These are phyloP conservation scores for Canis aureus DNA, from an alignment of 2,113 vertebrate species.

Conservation along the genomic window DNA sequence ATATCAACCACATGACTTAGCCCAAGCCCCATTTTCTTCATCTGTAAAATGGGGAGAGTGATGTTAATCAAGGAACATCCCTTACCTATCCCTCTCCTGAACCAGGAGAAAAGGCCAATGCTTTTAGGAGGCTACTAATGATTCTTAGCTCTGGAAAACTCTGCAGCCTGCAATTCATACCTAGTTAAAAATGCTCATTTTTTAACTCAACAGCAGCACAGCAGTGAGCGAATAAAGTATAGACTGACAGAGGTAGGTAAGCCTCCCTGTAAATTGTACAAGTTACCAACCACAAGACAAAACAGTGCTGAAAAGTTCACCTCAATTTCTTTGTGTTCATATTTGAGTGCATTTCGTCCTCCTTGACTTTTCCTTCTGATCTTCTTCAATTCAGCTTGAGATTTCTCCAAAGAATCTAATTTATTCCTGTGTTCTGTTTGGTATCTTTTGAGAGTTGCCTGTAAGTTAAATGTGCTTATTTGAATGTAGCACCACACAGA, in stretches of 20 bases:
- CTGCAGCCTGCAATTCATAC: not conserved
- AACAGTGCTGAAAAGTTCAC: constrained; percentile 81
- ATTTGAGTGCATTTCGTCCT: constrained; percentile 92
- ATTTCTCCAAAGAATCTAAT: constrained; percentile 95
- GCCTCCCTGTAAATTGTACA: no score
- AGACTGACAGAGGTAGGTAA: not conserved
- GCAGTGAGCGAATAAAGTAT: not conserved
- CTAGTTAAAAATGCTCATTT: not conserved
- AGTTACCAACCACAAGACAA: not conserved
- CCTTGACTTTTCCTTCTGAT: constrained; percentile 97
- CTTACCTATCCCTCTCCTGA: rapidly evolving
- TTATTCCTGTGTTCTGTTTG: constrained; percentile 95
- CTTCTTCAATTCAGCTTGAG: constrained; percentile 96
- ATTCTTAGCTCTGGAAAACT: not conserved
- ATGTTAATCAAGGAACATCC: not conserved
- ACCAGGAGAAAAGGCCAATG: not conserved
- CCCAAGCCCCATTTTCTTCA: not conserved
- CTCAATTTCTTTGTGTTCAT: constrained; percentile 95
- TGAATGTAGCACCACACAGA: not conserved
- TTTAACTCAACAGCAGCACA: not conserved
- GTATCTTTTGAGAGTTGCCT: constrained; percentile 98
- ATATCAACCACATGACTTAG: not conserved
- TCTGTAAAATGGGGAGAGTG: not conserved
- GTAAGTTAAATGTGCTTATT: constrained; percentile 61
- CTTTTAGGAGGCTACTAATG: not conserved